A percentile compares a stretch with the other conserved stretches of the same genome.
phyloP scores from a whole-genome alignment of 2,888 invertebrate species.

The Acronicta leporina region DNA sequence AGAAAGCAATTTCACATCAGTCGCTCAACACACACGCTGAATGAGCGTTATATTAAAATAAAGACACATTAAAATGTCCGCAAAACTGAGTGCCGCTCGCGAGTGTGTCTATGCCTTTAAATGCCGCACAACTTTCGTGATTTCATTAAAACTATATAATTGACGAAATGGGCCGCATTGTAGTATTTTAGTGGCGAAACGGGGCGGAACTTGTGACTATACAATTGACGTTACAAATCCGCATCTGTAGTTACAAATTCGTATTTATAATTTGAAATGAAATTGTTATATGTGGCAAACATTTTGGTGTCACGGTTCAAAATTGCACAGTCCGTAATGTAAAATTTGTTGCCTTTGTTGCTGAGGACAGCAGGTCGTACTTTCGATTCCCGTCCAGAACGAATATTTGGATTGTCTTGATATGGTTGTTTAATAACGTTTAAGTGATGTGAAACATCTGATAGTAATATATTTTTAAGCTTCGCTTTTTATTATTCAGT shows the following conservation, averaged over 20 bases:
- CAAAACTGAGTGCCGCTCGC: constrained; percentile 32
- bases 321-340: too few relatives aligned
- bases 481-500: neutral
- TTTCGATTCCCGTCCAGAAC: too few relatives aligned
- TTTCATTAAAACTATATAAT: constrained; percentile 55
- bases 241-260: neutral
- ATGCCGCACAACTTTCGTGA: constrained; percentile 39
- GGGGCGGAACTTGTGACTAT: constrained; percentile 27
- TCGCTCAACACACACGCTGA: constrained; percentile 54
- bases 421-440: too few relatives aligned
- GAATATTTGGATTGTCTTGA: too few relatives aligned
- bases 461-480: too few relatives aligned
- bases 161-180: constrained; percentile 48
- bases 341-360: too few relatives aligned
- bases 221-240: constrained; percentile 36
- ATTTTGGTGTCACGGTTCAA: too few relatives aligned
- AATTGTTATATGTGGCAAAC: too few relatives aligned
- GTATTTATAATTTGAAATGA: too few relatives aligned
- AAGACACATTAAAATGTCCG: constrained; percentile 61
- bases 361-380: too few relatives aligned
- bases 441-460: too few relatives aligned
- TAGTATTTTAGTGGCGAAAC: constrained; percentile 43
- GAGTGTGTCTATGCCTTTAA: constrained; percentile 44
- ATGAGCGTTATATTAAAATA: constrained; percentile 61
- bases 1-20: constrained; percentile 58